Percentiles rank a stretch among this genome's conserved stretches.
Conservation (phyloP, 2,797 vertebrate species). For the Toxotes lorentzi region DNA sequence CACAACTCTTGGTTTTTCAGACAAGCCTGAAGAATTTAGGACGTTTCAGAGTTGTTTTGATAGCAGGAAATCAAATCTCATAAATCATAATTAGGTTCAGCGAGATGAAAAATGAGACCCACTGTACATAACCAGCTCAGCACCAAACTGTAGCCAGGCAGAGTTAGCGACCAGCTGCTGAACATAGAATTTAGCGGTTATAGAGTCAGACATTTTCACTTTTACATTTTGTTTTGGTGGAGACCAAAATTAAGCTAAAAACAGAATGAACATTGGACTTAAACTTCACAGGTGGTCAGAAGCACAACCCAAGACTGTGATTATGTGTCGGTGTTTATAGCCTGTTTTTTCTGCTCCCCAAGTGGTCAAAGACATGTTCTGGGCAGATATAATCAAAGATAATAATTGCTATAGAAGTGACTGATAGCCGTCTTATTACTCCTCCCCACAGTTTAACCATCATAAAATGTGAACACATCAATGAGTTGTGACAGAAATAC, state of each 20-base stretch:
- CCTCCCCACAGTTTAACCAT: background rate
- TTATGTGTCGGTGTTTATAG: background rate
- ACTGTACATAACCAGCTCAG: background rate
- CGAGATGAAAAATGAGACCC: background rate
- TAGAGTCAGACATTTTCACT: rapidly evolving
- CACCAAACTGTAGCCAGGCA: background rate
- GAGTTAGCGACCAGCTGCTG: background rate
- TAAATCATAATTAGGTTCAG: slow-evolving; percentile 28
- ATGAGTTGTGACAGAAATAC: background rate
- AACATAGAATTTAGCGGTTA: background rate
- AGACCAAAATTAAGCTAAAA: background rate
- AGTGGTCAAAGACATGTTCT: background rate
- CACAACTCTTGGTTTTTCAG: slow-evolving; percentile 40
- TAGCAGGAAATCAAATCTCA: slow-evolving; percentile 31
- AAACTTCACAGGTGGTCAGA: background rate
- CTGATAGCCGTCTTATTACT: background rate
- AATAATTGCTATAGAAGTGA: background rate
- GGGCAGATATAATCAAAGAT: background rate
- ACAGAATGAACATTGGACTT: no score
- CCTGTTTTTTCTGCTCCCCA: background rate
- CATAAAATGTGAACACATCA: slow-evolving; percentile 3
- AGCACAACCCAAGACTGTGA: background rate
- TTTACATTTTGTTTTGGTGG: background rate
- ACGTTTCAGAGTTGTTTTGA: slow-evolving; percentile 24
- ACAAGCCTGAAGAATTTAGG: slow-evolving; percentile 36